Evolutionary conservation across 2,113 vertebrate species (phyloP), one percentile per base, ranked within the genome.

Genomic region (Peromyscus maniculatus): DNA sequence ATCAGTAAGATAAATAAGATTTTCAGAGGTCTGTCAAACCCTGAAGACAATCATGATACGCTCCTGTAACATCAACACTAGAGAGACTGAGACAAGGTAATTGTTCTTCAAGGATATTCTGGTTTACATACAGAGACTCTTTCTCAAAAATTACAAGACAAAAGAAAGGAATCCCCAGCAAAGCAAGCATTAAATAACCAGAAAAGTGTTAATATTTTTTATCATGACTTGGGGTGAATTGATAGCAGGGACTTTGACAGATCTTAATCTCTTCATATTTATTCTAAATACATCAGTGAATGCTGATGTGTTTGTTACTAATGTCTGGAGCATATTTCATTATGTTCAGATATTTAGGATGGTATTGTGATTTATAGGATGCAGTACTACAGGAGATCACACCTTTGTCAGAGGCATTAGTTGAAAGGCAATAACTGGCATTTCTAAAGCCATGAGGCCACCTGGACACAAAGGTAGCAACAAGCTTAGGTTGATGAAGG

Each of bases 261-360:
- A 33, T 1, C 66, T 19, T 12, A 62, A 11, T 26, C 39, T 62
- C 21, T 8, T 46, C 71, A 19, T 33, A 46, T 52, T 43, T 16
- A 74, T 21, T n/a, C 57, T 33, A 15, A 28, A n/a, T 19, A 7
- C 24, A 2, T 64, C 31, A 33, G 15, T 72, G 17, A 21, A 21
- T 19, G 22, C 1, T n/a, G 39, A n/a, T 43, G 3, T 2, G 19
- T 21, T 52, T 52, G 16, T 0, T n/a, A 64, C 46, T n/a, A 55
- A 43, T 5, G 8, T 57, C 3, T 64, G 36, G 0, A 49, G 46
- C 0, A 36, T 4, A 16, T 72, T 55, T 91, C 74, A 74, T 62
- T 26, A 17, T 22, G 31, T 31, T 9, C 24, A 19, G 22, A 15
- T 39, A 46, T 31, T 19, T 19, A 46, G 62, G 46, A 24, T 87